These are phyloP conservation scores for Amphilophus citrinellus DNA, from an alignment of 2,113 vertebrate species.

Conservation along the genomic window DNA sequence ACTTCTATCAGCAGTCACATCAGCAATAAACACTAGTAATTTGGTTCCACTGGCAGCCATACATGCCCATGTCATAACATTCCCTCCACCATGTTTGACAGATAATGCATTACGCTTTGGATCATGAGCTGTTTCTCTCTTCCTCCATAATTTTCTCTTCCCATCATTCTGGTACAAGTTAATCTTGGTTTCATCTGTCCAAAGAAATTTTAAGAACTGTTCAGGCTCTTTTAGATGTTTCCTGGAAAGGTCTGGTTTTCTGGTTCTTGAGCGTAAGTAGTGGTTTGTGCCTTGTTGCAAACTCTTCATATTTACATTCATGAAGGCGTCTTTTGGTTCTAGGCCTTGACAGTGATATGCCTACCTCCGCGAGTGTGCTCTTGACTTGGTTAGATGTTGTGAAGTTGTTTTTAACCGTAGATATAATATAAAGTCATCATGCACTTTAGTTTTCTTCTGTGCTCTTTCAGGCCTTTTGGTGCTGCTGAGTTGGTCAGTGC, in stretches of 20 bases:
- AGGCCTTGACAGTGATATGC: not conserved
- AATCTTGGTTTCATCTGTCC: not conserved
- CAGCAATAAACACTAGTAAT: not conserved
- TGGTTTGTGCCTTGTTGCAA: not conserved
- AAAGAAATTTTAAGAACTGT: not conserved
- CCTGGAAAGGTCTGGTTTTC: not conserved
- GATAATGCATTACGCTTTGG: not conserved
- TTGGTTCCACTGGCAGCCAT: not conserved
- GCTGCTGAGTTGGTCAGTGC: no score
- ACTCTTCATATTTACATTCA: not conserved
- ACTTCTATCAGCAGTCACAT: not conserved
- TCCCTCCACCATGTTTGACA: not conserved
- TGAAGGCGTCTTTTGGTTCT: not conserved
- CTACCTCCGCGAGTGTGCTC: not conserved
- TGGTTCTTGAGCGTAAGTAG: not conserved
- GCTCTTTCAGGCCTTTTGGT: not conserved
- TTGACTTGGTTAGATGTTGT: not conserved
- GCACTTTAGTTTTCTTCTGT: not conserved
- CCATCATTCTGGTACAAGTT: not conserved
- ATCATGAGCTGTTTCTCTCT: not conserved
- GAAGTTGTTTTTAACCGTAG: not conserved
- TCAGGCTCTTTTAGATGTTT: not conserved
- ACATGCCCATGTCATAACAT: not conserved
- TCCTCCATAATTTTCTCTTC: not conserved
- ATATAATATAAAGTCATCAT: not conserved